Evolutionary conservation across 53 echinoderm and acorn worm genomes (phyloP).

Genomic region (Echinometra lucunter): DNA sequence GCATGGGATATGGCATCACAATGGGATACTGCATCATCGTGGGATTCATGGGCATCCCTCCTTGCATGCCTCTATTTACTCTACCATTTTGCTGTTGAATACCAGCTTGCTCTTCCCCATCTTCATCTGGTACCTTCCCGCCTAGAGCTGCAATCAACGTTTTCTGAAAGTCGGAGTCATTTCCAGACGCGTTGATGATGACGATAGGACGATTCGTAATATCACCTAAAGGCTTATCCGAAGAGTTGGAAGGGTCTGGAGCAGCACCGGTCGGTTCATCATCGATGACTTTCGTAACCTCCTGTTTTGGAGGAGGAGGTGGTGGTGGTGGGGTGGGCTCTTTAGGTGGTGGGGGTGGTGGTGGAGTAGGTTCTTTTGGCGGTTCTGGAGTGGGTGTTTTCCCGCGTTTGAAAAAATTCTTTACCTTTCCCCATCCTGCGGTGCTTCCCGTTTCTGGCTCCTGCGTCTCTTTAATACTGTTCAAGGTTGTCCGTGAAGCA

Average conservation of each 20-base stretch:
- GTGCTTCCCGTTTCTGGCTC: not conserved
- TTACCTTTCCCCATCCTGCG: constrained; percentile 30
- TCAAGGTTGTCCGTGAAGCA: constrained; percentile 37
- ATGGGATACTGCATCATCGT: constrained; percentile 53
- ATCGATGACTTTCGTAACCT: not conserved
- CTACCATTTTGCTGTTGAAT: not conserved
- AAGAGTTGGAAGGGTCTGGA: not conserved
- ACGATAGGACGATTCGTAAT: constrained; percentile 75
- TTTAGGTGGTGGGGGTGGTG: constrained; percentile 43
- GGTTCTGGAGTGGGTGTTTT: constrained; percentile 51
- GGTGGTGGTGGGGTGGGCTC: constrained; percentile 11
- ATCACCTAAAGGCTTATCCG: not conserved
- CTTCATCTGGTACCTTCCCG: constrained; percentile 56
- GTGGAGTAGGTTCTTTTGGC: constrained; percentile 28
- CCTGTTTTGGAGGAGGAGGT: not conserved
- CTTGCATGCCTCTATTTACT: not conserved
- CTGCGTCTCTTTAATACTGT: not conserved
- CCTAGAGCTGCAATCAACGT: constrained; percentile 73
- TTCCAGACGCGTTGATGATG: constrained; percentile 78
- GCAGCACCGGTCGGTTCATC: constrained; percentile 19
- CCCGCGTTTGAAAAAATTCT: constrained; percentile 35
- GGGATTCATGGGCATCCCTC: constrained; percentile 13
- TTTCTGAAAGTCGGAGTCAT: constrained; percentile 69
- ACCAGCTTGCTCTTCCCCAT: not conserved
- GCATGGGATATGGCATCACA: constrained; percentile 53